phyloP scores from a whole-genome alignment of 2,888 invertebrate genomes.

The Empis stercorea region DNA sequence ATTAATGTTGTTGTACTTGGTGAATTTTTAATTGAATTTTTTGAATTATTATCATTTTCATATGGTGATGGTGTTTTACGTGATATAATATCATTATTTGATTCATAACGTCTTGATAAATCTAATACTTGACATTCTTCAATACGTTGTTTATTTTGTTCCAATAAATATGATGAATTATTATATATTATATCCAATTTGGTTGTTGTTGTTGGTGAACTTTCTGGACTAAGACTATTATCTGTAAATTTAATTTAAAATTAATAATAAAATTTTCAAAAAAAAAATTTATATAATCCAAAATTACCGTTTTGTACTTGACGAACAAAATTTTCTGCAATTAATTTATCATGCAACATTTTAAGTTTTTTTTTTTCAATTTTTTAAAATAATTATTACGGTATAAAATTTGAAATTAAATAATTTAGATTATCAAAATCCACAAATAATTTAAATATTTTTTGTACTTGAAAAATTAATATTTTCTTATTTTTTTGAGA shows the following conservation, averaged over 20 bases:
- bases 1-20: constrained; percentile 18
- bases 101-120: constrained; percentile 32
- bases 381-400: neutral
- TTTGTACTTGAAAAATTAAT: too few species aligned
- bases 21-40: constrained; percentile 13
- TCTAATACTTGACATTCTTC: constrained; percentile 27
- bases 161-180: neutral
- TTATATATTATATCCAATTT: neutral
- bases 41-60: constrained; percentile 16
- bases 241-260: neutral
- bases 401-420: neutral
- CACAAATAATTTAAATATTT: too few species aligned
- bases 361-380: constrained; percentile 13
- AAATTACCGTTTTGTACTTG: constrained; percentile 20
- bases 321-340: constrained; percentile 27
- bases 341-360: constrained; percentile 31
- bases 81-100: constrained; percentile 22
- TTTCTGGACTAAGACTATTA: constrained; percentile 5
- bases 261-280: neutral
- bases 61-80: constrained; percentile 33
- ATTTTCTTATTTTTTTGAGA: too few species aligned
- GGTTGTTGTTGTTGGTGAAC: constrained; percentile 7
- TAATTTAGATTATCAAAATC: too few species aligned
- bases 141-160: constrained; percentile 2
- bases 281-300: neutral